Percentiles rank a stretch among this genome's conserved stretches.
Evolutionary conservation across 2,113 vertebrate genomes (phyloP).

Genomic region (Shinisaurus crocodilurus): DNA sequence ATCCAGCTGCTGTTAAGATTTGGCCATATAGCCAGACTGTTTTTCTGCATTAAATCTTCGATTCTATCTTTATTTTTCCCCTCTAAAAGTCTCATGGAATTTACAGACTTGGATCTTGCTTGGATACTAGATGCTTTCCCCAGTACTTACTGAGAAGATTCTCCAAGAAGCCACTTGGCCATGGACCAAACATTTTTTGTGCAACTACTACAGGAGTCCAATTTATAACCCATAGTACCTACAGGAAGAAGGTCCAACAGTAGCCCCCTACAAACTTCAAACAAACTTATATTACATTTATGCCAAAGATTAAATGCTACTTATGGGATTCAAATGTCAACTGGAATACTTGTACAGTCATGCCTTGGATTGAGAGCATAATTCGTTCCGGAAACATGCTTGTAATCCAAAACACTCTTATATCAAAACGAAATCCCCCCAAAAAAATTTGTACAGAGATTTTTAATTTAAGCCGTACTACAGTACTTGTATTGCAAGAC

Average conservation of each 20-base stretch:
- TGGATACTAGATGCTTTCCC: neutral
- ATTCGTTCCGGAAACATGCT: no score
- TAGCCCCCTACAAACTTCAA: neutral
- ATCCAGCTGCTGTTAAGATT: neutral
- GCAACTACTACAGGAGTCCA: neutral
- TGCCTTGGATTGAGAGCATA: no score
- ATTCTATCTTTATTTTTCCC: neutral
- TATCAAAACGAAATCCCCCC: no score
- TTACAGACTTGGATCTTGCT: neutral
- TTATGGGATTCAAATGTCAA: neutral
- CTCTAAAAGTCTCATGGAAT: neutral
- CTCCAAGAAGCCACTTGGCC: neutral
- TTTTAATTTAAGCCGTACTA: no score
- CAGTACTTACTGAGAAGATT: neutral
- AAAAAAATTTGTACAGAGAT: no score
- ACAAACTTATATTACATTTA: neutral
- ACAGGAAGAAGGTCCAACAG: no score
- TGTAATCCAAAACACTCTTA: no score
- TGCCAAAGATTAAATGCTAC: neutral
- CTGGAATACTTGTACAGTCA: neutral
- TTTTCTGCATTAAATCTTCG: neutral
- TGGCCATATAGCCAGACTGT: neutral
- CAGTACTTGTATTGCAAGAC: no score
- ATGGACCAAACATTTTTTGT: neutral
- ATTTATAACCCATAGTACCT: neutral